Evolutionary conservation across 2,888 invertebrate genomes (phyloP).

Genomic region (Agonopterix heracliana): DNA sequence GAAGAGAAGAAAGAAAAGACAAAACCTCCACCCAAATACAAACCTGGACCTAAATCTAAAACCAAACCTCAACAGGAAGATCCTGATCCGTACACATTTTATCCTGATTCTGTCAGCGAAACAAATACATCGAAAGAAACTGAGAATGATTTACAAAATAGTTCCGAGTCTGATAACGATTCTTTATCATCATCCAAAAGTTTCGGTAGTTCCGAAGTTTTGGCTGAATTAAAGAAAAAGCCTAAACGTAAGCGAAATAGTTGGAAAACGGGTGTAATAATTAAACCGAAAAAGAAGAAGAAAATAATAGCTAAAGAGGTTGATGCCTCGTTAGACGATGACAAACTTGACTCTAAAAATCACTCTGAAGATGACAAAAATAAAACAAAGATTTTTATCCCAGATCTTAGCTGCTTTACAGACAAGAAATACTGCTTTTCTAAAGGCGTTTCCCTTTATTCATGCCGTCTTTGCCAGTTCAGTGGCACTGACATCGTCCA

Average conservation of each 20-base stretch:
- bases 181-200: constrained; percentile 49
- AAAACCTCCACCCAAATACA: constrained; percentile 23
- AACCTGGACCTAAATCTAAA: constrained; percentile 54
- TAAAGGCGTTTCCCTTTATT: constrained; percentile 47
- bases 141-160: constrained; percentile 24
- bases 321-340: constrained; percentile 14
- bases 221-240: constrained; percentile 47
- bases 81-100: constrained; percentile 54
- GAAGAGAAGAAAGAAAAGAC: constrained; percentile 13
- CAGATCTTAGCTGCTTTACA: constrained; percentile 47
- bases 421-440: constrained; percentile 63
- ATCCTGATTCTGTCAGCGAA: constrained; percentile 49
- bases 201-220: constrained; percentile 40
- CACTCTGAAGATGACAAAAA: not conserved
- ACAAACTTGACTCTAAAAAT: constrained; percentile 9
- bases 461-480: constrained; percentile 79
- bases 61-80: constrained; percentile 27
- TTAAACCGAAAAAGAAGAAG: constrained; percentile 50
- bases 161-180: constrained; percentile 48
- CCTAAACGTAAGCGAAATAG: constrained; percentile 43
- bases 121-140: constrained; percentile 23
- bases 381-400: constrained; percentile 14
- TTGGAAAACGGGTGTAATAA: constrained; percentile 59
- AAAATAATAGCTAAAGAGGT: constrained; percentile 26
- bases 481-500: constrained; percentile 77